Conservation (phyloP, 2,888 invertebrate species). For the Pterobdella sp. region DNA sequence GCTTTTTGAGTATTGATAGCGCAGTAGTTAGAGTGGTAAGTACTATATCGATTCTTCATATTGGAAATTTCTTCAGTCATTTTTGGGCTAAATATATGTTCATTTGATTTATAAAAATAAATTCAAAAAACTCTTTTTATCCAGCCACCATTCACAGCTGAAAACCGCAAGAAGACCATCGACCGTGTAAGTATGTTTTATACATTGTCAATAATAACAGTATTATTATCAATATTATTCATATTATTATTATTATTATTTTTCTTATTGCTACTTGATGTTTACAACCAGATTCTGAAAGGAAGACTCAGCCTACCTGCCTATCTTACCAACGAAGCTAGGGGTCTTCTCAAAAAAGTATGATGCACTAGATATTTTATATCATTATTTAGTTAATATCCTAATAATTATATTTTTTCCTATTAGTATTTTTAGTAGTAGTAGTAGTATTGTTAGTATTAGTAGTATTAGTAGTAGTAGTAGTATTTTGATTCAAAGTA, state of each 20-base stretch:
- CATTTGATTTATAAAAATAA: too few relatives aligned
- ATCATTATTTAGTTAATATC: neutral
- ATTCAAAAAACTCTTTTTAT: neutral
- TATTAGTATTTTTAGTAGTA: too few relatives aligned
- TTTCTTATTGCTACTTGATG: neutral
- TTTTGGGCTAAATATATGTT: too few relatives aligned
- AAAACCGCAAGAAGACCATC: constrained; percentile 90
- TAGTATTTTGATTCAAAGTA: neutral
- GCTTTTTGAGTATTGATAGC: too few relatives aligned
- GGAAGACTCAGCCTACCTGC: constrained; percentile 88
- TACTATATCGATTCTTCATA: too few relatives aligned
- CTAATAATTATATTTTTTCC: neutral
- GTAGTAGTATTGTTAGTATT: neutral
- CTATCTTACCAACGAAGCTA: constrained; percentile 87
- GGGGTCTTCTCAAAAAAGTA: constrained; percentile 86
- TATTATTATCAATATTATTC: neutral
- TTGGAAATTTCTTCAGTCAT: too few relatives aligned
- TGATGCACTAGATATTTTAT: constrained; percentile 28
- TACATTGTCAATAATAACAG: neutral
- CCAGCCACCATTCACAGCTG: constrained; percentile 12
- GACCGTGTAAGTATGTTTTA: constrained; percentile 60
- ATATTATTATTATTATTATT: neutral
- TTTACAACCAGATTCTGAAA: constrained; percentile 65
- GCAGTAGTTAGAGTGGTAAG: too few relatives aligned
- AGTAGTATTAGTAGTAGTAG: neutral